Evolutionary conservation across 1,140 invertebrate genomes (phyloP).

Genomic region (Drosophila subpulchrella): DNA sequence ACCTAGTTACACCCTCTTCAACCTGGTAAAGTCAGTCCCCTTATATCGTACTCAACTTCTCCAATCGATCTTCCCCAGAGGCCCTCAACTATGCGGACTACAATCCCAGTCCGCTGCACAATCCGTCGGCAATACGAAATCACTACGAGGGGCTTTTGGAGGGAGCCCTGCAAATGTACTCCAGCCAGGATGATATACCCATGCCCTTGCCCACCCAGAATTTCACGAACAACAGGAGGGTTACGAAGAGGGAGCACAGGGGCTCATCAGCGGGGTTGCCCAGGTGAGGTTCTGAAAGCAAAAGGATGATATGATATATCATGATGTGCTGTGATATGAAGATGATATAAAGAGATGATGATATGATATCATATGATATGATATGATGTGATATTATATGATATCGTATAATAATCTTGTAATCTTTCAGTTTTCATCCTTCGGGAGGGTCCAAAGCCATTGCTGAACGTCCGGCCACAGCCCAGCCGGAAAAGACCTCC

Average conservation of each 20-base stretch:
- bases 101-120: conserved; percentile 77
- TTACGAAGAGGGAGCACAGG: conserved; percentile 75
- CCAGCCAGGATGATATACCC: conserved; percentile 79
- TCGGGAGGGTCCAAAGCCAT: conserved; percentile 27
- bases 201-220: conserved; percentile 75
- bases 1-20: conserved; percentile 38
- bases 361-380: too few relatives aligned
- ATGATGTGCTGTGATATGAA: too few relatives aligned
- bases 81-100: conserved; percentile 68
- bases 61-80: conserved; percentile 75
- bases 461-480: conserved; percentile 74
- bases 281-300: conserved; percentile 36
- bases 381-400: too few relatives aligned
- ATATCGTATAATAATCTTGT: too few relatives aligned
- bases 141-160: conserved; percentile 83
- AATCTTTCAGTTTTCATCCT: conserved; percentile 40
- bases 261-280: conserved; percentile 78
- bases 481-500: conserved; percentile 76
- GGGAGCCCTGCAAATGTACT: conserved; percentile 83
- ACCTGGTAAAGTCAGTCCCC: conserved; percentile 26
- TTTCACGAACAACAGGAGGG: conserved; percentile 73
- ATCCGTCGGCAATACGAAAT: conserved; percentile 80
- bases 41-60: conserved; percentile 63
- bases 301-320: too few relatives aligned
- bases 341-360: too few relatives aligned